phyloP scores from a whole-genome alignment of 92 coral and sea anemone genomes.

The Pocillopora meandrina region DNA sequence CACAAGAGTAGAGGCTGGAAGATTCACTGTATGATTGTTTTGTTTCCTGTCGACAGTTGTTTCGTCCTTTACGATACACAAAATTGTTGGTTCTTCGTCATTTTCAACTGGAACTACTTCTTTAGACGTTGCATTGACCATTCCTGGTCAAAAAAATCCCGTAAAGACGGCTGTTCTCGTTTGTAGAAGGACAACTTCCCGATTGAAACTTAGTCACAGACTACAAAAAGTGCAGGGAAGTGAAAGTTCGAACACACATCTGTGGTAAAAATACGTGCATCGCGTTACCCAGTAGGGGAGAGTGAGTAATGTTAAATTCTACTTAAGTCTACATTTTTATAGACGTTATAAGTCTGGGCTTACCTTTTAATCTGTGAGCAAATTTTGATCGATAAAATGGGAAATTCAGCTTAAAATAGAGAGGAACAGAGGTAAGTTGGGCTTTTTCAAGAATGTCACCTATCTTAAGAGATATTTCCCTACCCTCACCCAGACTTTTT shows the following conservation, averaged over 20 bases:
- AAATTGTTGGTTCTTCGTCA: slow-evolving; percentile 75
- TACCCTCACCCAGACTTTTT: neutral
- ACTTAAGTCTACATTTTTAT: too few relatives aligned
- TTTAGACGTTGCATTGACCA: slow-evolving; percentile 71
- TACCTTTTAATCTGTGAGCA: too few relatives aligned
- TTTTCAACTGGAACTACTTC: slow-evolving; percentile 72
- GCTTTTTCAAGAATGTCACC: neutral
- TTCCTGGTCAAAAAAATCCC: slow-evolving; percentile 57
- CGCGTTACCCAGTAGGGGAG: slow-evolving; percentile 9
- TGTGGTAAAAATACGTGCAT: neutral
- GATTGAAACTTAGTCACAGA: neutral
- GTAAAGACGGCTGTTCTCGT: slow-evolving; percentile 9
- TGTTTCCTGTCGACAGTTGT: slow-evolving; percentile 74
- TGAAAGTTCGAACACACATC: slow-evolving; percentile 21
- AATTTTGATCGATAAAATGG: neutral
- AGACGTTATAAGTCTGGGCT: too few relatives aligned
- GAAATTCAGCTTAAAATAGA: neutral
- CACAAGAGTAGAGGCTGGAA: slow-evolving; percentile 73
- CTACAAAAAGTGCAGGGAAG: slow-evolving; percentile 1
- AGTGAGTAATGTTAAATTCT: neutral
- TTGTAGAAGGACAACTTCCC: slow-evolving; percentile 13
- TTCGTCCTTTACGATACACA: slow-evolving; percentile 90
- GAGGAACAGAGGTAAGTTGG: neutral
- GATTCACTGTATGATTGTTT: slow-evolving; percentile 54
- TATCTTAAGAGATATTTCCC: neutral